phyloP scores from a whole-genome alignment of 2,888 invertebrate species.

The Drosophila aldrichi region DNA sequence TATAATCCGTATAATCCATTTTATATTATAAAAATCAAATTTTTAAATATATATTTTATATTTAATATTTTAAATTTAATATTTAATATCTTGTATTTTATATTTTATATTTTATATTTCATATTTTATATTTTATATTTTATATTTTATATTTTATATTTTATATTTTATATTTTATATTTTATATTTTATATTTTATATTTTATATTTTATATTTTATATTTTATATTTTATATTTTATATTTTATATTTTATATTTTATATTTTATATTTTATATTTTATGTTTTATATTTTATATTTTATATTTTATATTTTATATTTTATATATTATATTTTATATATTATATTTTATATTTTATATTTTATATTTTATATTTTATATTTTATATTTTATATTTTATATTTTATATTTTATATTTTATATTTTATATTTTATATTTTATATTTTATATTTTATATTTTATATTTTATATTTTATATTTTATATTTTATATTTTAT shows the following conservation, averaged over 20 bases:
- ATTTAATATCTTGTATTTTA: not conserved
- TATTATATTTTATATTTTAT: not conserved
- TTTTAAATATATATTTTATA: not conserved
- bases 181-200: not conserved
- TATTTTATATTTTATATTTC: not conserved
- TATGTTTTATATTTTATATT: not conserved
- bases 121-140: not conserved
- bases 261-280: not conserved
- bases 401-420: not conserved
- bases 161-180: not conserved
- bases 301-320: not conserved
- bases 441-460: not conserved
- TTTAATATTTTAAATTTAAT: not conserved
- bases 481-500: not conserved
- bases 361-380: not conserved
- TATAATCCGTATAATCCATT: not conserved
- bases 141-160: constrained; percentile 1
- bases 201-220: not conserved
- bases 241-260: not conserved
- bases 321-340: not conserved
- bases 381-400: not conserved
- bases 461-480: not conserved
- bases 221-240: not conserved
- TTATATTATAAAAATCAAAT: not conserved
- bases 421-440: not conserved